A percentile compares a stretch with the other conserved stretches of the same genome.
Evolutionary conservation across 2,113 vertebrate species (phyloP).

Genomic region (zebrafish (Danio rerio)): DNA sequence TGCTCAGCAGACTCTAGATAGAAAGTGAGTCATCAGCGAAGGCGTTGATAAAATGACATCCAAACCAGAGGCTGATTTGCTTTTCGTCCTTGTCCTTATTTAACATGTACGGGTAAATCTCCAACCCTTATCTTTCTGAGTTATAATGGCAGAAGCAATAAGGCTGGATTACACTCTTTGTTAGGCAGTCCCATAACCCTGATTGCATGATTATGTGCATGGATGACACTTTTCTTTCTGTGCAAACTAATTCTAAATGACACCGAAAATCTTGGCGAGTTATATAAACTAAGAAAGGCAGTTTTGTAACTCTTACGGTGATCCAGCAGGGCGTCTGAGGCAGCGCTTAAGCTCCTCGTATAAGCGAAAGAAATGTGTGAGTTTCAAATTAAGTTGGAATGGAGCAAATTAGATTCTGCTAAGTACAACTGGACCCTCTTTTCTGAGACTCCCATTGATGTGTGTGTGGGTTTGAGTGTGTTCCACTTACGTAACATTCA

Average conservation of each 20-base stretch:
- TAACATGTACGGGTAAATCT: not conserved
- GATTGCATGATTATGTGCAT: conserved; percentile 6
- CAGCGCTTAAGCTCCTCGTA: not conserved
- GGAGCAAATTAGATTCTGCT: not conserved
- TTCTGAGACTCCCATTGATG: not conserved
- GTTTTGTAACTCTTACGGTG: not conserved
- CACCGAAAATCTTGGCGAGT: not conserved
- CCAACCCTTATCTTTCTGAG: not conserved
- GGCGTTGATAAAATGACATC: conserved; percentile 1
- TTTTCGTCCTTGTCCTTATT: conserved; percentile 16
- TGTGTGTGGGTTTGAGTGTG: not conserved
- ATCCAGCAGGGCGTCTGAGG: not conserved
- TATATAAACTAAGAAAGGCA: not conserved
- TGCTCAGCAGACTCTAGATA: not conserved
- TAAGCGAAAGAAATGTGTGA: not conserved
- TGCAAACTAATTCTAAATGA: not conserved
- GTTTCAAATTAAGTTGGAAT: not conserved
- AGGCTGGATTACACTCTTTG: conserved; percentile 2
- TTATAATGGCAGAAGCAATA: not conserved
- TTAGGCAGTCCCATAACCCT: not conserved
- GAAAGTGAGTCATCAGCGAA: conserved; percentile 20
- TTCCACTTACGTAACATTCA: not conserved
- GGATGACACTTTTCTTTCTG: not conserved
- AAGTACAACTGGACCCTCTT: not conserved
- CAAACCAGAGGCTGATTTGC: not conserved